Base-by-base conservation (phyloP, 2,797 vertebrate genomes). In the Pangasius krempfi region DNA sequence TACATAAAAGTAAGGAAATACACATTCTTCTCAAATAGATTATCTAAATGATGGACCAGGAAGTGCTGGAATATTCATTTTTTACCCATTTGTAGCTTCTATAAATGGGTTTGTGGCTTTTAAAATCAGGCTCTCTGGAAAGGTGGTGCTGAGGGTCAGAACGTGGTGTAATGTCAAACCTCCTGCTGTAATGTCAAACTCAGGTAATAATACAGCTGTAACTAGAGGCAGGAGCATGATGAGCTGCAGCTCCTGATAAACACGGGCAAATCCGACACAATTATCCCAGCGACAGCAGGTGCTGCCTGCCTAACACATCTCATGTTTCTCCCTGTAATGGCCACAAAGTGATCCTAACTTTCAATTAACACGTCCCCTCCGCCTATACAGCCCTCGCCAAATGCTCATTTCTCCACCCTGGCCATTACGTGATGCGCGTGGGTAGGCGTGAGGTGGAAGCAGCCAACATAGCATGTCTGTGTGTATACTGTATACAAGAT, bases 281-380 rank as follows among this genome's bases (percentile, higher is more conserved):
- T 98, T 97, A 98, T 95, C 96, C 90, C 81, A 81, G 95, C 94
- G 96, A 97, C 96, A 96, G 95, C 97, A 97, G 97, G 96, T 96
- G 89, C 94, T 92, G 96, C 95, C 96, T 96, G 96, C 95, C 96
- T 97, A 96, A 95, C 95, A 95, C 93, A 91, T 97, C 97, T 99
- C 97, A 95, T 95, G 93, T 98, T 98, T 97, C 97, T 89, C 89
- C 95, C 94, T 93, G 94, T 97, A 97, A 97, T 96, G 95, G 96
- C 96, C 97, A 96, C 95, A 97, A 97, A 98, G 96, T 96, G 97
- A 96, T 97, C 95, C 96, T 96, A 95, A 96, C 96, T 97, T 97
- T 97, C 97, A 97, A 96, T 98, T 97, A 97, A 96, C 94, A 92
- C 92, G 93, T 94, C 95, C 92, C 95, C 93, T 95, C 94, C 94